phyloP scores from a whole-genome alignment of 2,888 invertebrate species.

The Pheosia tremula region DNA sequence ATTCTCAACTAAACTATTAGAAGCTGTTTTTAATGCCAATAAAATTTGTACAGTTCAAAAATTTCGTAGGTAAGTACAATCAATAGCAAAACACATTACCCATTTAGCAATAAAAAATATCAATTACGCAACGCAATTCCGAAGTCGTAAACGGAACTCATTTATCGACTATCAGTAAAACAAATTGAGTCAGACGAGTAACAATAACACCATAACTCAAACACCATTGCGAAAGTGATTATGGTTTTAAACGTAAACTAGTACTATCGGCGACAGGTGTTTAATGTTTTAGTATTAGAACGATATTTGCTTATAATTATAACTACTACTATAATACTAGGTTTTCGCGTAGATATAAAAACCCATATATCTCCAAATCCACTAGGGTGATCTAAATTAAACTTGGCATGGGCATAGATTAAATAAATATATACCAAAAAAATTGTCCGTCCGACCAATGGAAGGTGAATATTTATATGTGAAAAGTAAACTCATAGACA shows the following conservation, averaged over 20 bases:
- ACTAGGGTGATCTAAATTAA: no score
- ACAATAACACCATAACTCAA: constrained; percentile 24
- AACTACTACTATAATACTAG: background rate
- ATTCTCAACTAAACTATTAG: background rate
- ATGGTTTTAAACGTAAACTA: constrained; percentile 45
- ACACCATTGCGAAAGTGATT: constrained; percentile 56
- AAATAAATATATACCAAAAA: no score
- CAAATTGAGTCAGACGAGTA: constrained; percentile 21
- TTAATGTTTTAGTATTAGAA: constrained; percentile 7
- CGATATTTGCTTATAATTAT: background rate
- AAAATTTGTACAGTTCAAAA: background rate
- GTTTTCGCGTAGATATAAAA: no score
- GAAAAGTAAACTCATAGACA: no score
- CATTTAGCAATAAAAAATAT: constrained; percentile 1
- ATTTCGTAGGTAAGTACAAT: background rate
- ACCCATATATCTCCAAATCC: no score
- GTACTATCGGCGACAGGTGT: constrained; percentile 21
- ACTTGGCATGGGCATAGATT: no score
- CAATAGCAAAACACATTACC: constrained; percentile 4
- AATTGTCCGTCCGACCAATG: no score
- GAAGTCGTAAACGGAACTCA: constrained; percentile 18
- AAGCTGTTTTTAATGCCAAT: no score
- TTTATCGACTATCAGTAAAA: constrained; percentile 19
- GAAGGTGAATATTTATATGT: no score
- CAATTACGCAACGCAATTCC: background rate